Evolutionary conservation across 2,113 vertebrate species (phyloP), one percentile per base, ranked within the genome.

Genomic region (Sterrhoptilus dennistouni): DNA sequence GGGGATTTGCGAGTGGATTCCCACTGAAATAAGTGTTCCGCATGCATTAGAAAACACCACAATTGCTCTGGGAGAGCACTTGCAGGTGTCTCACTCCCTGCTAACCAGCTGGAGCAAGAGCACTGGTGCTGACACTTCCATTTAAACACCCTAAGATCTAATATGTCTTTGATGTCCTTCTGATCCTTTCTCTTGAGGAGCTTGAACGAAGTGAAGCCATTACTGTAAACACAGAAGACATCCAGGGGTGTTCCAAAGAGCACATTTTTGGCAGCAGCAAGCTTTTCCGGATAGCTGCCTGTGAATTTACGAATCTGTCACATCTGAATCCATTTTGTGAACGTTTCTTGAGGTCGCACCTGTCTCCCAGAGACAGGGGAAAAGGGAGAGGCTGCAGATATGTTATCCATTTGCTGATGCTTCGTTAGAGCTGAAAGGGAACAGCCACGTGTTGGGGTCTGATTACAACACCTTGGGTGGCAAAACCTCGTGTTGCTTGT

Each of bases 281-380:
- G 44, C 47, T 77, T 77, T 87, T 77, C 52, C 11, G 0, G 54
- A 70, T 65, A 90, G 72, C 69, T 83, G 54, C 76, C 77, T 82
- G 85, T 49, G 88, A 95, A 86, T 92, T 95, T 68, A 81, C 72
- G 35, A 24, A 79, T 65, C 2, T 8, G 79, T 78, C 60, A 31
- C 86, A 76, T 95, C 69, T 89, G 69, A 94, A 60, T 68, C 80
- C n/a, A 14, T 71, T 92, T 82, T 75, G 83, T 68, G 83, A 92
- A 33, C 40, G 16, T 75, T 64, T 19, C 59, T 81, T 7, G 61
- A 47, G 35, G 28, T 69, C 53, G 72, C 92, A 89, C 96, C 90
- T 96, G 95, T 77, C 65, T 83, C 83, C 36, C 83, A 63, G 90
- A 83, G 44, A 56, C 20, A 22, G 12, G 35, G 2, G 22, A 22